Evolutionary conservation across 2,888 invertebrate species (phyloP).

Genomic region (Ormia ochracea): DNA sequence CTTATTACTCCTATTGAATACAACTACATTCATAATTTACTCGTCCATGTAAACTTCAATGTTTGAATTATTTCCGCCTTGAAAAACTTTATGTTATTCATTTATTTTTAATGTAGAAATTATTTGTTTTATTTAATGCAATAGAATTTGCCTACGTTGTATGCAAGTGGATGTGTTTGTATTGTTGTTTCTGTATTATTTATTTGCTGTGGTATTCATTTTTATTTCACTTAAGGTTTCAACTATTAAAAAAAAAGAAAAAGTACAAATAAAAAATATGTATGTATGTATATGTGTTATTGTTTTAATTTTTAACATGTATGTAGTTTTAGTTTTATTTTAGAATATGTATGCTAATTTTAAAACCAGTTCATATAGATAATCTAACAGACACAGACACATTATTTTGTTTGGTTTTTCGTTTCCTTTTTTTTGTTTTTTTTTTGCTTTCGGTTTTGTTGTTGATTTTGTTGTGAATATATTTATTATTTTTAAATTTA

Average conservation of each 20-base stretch:
- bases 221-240: slow-evolving; percentile 20
- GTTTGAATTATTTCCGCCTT: slow-evolving; percentile 39
- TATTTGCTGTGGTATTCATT: slow-evolving; percentile 10
- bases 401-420: slow-evolving; percentile 21
- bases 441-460: slow-evolving; percentile 7
- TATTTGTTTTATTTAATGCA: slow-evolving; percentile 17
- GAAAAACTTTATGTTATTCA: slow-evolving; percentile 15
- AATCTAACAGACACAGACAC: slow-evolving; percentile 46
- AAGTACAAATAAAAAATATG: no score
- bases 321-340: slow-evolving; percentile 24
- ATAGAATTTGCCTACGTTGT: not conserved
- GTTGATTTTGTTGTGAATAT: no score
- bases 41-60: slow-evolving; percentile 12
- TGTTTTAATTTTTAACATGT: slow-evolving; percentile 18
- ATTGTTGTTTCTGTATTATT: slow-evolving; percentile 1
- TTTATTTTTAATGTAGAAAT: slow-evolving; percentile 13
- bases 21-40: slow-evolving; percentile 44
- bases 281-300: no score
- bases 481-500: slow-evolving; percentile 23
- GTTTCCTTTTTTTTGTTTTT: slow-evolving; percentile 4
- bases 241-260: slow-evolving; percentile 23
- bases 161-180: slow-evolving; percentile 15
- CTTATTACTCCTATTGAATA: slow-evolving; percentile 15
- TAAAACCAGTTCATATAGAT: slow-evolving; percentile 38
- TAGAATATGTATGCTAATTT: slow-evolving; percentile 42